These are phyloP conservation scores for Nomada hirtipes DNA, from an alignment of 2,888 invertebrate genomes.

Conservation along the genomic window DNA sequence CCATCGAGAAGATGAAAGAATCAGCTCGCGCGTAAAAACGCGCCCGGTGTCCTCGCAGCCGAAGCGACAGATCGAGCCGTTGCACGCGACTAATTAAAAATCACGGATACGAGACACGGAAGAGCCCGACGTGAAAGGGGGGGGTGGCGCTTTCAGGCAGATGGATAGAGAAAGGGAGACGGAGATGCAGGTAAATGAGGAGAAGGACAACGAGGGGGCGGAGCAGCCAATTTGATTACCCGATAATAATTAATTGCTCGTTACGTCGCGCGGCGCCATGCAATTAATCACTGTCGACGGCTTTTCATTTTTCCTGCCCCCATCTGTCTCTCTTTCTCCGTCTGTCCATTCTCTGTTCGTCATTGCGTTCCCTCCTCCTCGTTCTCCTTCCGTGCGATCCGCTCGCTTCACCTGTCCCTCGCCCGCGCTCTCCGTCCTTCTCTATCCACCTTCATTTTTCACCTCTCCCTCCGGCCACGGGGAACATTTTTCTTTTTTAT, in stretches of 20 bases:
- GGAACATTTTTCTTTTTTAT: constrained; percentile 39
- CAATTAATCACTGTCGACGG: constrained; percentile 76
- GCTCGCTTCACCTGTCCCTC: constrained; percentile 50
- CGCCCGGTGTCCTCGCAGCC: neutral
- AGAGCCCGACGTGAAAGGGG: constrained; percentile 25
- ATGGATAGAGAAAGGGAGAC: constrained; percentile 5
- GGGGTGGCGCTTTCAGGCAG: neutral
- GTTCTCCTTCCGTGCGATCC: constrained; percentile 59
- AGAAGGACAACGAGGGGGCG: constrained; percentile 29
- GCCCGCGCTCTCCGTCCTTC: constrained; percentile 41
- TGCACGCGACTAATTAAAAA: constrained; percentile 74
- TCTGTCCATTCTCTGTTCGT: constrained; percentile 45
- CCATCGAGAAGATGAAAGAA: constrained; percentile 10
- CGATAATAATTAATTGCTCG: constrained; percentile 80
- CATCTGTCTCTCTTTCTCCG: constrained; percentile 53
- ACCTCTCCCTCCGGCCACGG: constrained; percentile 18
- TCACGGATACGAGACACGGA: constrained; percentile 52
- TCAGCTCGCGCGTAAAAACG: constrained; percentile 44
- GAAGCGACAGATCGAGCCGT: neutral
- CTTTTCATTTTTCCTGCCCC: constrained; percentile 71
- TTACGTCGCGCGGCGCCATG: constrained; percentile 67
- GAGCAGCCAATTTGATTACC: constrained; percentile 74
- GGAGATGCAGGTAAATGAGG: constrained; percentile 14
- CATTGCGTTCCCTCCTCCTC: constrained; percentile 36
- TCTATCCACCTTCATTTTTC: constrained; percentile 38